Percentiles rank a stretch among this genome's conserved stretches.
phyloP scores from a whole-genome alignment of 1,140 invertebrate genomes.

The Holcopasites calliopsidis region DNA sequence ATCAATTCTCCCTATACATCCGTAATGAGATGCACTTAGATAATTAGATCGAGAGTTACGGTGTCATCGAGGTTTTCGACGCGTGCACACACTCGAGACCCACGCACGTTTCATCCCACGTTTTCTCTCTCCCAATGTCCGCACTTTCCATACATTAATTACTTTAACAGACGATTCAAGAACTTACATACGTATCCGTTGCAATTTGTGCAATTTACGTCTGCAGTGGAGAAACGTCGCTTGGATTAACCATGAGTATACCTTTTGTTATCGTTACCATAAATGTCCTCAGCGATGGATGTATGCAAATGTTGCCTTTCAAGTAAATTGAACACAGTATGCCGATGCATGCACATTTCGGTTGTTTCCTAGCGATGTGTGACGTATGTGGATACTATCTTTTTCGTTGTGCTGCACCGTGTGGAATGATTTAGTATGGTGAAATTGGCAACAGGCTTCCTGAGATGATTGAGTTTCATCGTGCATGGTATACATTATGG shows the following conservation, averaged over 20 bases:
- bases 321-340: too few species aligned
- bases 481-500: too few species aligned
- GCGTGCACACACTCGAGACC: neutral
- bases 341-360: too few species aligned
- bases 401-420: too few species aligned
- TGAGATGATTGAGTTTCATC: too few species aligned
- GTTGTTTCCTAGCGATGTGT: too few species aligned
- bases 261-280: neutral
- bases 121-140: slow-evolving; percentile 4
- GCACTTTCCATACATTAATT: slow-evolving; percentile 30
- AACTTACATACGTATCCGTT: neutral
- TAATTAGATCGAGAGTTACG: neutral
- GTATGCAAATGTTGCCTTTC: too few species aligned
- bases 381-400: too few species aligned
- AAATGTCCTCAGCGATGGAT: neutral
- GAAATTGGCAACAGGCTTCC: too few species aligned
- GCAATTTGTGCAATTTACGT: neutral
- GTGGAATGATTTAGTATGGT: too few species aligned
- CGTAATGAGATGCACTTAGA: neutral
- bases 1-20: neutral
- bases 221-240: neutral
- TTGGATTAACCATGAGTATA: neutral
- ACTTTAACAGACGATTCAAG: neutral
- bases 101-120: slow-evolving; percentile 18
- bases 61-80: neutral